phyloP scores from a whole-genome alignment of 37 sponge, comb jelly and placozoan genomes.

The Chondrosia reniformis region DNA sequence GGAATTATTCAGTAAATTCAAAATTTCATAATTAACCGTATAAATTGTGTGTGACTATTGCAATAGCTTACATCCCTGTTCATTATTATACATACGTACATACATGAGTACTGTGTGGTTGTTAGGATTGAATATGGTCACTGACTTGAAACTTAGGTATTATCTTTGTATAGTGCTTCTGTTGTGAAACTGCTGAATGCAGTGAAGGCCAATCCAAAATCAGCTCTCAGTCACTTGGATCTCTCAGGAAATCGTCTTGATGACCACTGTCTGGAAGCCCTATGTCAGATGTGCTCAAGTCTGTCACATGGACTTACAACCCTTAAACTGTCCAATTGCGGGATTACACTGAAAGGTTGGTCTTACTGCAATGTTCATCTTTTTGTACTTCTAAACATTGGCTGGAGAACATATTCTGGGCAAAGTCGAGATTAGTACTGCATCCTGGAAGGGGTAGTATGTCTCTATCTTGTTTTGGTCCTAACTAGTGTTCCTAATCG shows the following conservation, averaged over 20 bases:
- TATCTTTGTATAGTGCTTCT: conserved; percentile 28
- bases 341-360: conserved; percentile 49
- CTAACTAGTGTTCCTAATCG: too few species aligned
- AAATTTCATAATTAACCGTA: too few species aligned
- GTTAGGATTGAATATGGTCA: background rate
- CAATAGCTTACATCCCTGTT: too few species aligned
- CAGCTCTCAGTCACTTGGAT: conserved; percentile 56
- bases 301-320: conserved; percentile 59
- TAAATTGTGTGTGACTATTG: too few species aligned
- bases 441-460: too few species aligned
- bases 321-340: conserved; percentile 57
- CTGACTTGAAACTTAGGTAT: background rate
- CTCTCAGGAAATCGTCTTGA: conserved; percentile 63
- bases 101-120: too few species aligned
- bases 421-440: too few species aligned
- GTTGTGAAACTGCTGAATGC: conserved; percentile 17
- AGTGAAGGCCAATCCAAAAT: conserved; percentile 42
- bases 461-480: too few species aligned
- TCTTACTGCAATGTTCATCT: background rate
- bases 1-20: too few species aligned
- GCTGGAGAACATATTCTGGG: too few species aligned
- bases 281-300: conserved; percentile 36
- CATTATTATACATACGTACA: background rate
- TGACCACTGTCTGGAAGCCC: conserved; percentile 42
- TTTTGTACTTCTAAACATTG: too few species aligned